Evolutionary conservation across 1,140 invertebrate genomes (phyloP).

Genomic region (Centruroides sculpturatus): DNA sequence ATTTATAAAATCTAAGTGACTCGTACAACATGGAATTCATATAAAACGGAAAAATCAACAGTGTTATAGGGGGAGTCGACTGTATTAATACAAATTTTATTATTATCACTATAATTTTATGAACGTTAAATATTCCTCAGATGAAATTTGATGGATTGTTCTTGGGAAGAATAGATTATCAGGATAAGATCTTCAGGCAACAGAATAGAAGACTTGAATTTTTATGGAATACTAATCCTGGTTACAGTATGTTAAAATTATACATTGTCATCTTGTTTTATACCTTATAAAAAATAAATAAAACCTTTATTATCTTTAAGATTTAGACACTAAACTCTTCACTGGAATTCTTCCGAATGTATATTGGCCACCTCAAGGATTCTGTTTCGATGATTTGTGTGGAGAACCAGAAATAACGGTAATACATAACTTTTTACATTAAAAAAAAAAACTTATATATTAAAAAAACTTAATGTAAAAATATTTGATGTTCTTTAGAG

Average conservation of each 20-base stretch:
- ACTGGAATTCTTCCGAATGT: slow-evolving; percentile 33
- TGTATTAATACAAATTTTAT: not conserved
- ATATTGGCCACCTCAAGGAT: slow-evolving; percentile 41
- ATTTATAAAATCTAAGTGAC: too few relatives aligned
- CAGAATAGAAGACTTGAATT: slow-evolving; percentile 55
- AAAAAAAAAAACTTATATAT: not conserved
- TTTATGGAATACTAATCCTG: slow-evolving; percentile 50
- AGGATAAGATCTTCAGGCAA: slow-evolving; percentile 55
- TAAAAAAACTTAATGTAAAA: not conserved
- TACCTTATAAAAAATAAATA: too few relatives aligned
- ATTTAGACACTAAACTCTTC: slow-evolving; percentile 27
- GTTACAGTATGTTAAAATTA: slow-evolving; percentile 7
- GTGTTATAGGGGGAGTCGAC: too few relatives aligned
- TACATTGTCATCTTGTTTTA: too few relatives aligned
- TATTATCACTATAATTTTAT: too few relatives aligned
- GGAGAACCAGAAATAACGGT: slow-evolving; percentile 27
- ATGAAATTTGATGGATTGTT: slow-evolving; percentile 59
- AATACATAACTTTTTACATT: slow-evolving; percentile 8
- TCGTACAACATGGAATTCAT: too few relatives aligned
- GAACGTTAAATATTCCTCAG: slow-evolving; percentile 18
- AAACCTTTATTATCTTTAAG: too few relatives aligned
- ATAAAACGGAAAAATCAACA: too few relatives aligned
- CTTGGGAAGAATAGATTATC: slow-evolving; percentile 73
- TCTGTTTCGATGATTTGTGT: slow-evolving; percentile 44
- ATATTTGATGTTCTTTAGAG: slow-evolving; percentile 8